Evolutionary conservation across 2,888 invertebrate species (phyloP).

Genomic region (Agrotis ipsilon): DNA sequence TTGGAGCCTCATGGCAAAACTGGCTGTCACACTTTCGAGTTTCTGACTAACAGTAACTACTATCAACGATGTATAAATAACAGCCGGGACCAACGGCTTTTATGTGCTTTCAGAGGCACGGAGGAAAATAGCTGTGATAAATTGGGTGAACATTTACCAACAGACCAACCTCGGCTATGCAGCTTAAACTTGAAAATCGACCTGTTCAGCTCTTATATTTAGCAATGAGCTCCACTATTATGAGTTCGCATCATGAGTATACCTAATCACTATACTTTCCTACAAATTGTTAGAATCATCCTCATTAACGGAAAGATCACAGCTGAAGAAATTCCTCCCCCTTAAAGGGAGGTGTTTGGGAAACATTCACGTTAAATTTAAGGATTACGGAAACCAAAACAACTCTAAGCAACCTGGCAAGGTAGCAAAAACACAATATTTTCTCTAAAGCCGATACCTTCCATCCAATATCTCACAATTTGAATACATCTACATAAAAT

Average conservation of each 20-base stretch:
- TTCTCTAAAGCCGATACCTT: slow-evolving; percentile 22
- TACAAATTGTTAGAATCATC: too few species aligned
- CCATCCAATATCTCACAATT: slow-evolving; percentile 53
- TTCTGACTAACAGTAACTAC: neutral
- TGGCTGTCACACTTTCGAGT: neutral
- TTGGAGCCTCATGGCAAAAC: neutral
- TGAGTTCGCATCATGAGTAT: neutral
- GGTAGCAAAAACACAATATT: slow-evolving; percentile 38
- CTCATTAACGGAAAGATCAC: too few species aligned
- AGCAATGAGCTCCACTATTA: too few species aligned
- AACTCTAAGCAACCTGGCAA: neutral
- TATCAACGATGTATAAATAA: neutral
- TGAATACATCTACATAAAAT: slow-evolving; percentile 63
- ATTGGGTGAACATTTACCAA: too few species aligned
- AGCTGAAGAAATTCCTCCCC: too few species aligned
- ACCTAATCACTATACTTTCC: neutral
- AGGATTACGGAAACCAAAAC: slow-evolving; percentile 3
- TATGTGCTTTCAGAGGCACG: neutral
- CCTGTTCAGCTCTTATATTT: too few species aligned
- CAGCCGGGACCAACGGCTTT: neutral
- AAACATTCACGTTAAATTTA: neutral
- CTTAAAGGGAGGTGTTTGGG: too few species aligned
- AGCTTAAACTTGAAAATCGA: too few species aligned
- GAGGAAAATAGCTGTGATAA: too few species aligned
- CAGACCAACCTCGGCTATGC: too few species aligned